These are phyloP conservation scores for Myotis vivesi DNA, from an alignment of 2,797 vertebrate species.

Conservation along the genomic window DNA sequence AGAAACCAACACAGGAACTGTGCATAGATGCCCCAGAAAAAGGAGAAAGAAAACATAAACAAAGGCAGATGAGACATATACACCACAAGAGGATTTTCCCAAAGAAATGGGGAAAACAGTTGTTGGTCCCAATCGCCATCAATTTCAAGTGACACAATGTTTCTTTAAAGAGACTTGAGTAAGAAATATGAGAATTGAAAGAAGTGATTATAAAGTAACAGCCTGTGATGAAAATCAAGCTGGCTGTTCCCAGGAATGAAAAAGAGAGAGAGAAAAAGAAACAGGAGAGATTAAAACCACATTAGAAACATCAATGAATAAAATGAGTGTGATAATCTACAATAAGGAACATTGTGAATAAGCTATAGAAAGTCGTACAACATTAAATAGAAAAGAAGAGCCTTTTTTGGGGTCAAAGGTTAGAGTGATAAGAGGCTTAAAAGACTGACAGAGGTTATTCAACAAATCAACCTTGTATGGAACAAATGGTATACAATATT, in stretches of 20 bases:
- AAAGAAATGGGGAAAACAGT: background rate
- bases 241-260: conserved; percentile 1
- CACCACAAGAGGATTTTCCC: background rate
- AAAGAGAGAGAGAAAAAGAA: background rate
- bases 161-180: background rate
- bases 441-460: background rate
- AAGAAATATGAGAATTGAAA: conserved; percentile 35
- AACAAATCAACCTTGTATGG: background rate
- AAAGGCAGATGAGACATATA: background rate
- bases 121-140: background rate
- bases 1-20: background rate
- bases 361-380: background rate
- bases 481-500: background rate
- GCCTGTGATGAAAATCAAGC: background rate
- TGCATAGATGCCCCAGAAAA: background rate
- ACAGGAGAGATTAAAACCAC: conserved; percentile 3
- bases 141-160: background rate
- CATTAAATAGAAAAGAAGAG: background rate
- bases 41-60: background rate
- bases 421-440: background rate
- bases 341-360: background rate
- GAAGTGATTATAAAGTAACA: conserved; percentile 4
- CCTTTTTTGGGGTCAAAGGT: background rate
- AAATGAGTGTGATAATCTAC: background rate
- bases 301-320: background rate